Evolutionary conservation across 2,797 vertebrate genomes (phyloP).

Genomic region (Pangasius djambal): DNA sequence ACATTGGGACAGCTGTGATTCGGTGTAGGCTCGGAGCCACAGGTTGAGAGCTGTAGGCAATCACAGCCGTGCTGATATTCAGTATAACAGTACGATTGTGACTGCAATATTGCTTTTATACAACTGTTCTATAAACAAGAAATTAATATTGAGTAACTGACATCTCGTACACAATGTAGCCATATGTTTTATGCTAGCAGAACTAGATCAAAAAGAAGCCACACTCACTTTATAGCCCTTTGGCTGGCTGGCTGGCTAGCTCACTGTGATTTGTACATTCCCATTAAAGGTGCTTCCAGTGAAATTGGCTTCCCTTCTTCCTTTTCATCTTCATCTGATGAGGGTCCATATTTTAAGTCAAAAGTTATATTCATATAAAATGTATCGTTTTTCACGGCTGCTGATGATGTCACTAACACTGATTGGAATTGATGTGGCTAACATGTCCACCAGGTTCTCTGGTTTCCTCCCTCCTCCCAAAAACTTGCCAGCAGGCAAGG

Average conservation of each 20-base stretch:
- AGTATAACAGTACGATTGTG: neutral
- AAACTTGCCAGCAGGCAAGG: neutral
- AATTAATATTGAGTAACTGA: neutral
- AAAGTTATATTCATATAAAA: neutral
- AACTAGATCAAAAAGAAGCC: neutral
- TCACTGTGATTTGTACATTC: neutral
- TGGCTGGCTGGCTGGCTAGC: neutral
- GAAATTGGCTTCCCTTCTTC: neutral
- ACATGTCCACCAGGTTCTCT: neutral
- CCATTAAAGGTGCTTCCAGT: neutral
- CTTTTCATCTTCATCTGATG: neutral
- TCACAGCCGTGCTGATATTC: neutral
- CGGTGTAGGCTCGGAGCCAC: neutral
- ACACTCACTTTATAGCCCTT: neutral
- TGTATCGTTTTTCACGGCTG: neutral
- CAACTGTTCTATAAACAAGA: neutral
- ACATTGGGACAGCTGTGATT: neutral
- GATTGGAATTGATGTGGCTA: neutral
- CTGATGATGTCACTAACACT: neutral
- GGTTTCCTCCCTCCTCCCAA: neutral
- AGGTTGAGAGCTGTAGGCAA: neutral
- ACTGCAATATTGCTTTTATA: neutral
- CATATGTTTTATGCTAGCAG: neutral
- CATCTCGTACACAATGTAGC: neutral
- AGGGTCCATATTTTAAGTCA: neutral